Conservation (phyloP, 2,888 invertebrate genomes). For the Spicauda simplicius region DNA sequence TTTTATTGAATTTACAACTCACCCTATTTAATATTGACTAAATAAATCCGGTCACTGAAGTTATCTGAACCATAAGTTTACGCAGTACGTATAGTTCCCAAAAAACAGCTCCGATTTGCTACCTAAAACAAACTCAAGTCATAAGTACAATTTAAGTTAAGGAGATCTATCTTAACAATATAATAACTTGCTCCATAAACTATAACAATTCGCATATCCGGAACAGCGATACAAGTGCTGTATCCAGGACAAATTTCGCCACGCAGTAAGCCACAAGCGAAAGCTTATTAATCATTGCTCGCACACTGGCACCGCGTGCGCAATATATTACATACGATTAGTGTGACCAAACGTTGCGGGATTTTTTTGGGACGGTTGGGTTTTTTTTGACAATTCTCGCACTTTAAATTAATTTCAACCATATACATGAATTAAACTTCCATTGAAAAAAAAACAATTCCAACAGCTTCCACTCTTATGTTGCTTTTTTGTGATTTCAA, state of each 20-base stretch:
- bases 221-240: slow-evolving; percentile 5
- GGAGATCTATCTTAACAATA: not conserved
- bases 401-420: not conserved
- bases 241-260: slow-evolving; percentile 30
- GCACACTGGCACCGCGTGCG: slow-evolving; percentile 50
- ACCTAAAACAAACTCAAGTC: not conserved
- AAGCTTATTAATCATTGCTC: slow-evolving; percentile 53
- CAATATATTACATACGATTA: slow-evolving; percentile 48
- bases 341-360: not conserved
- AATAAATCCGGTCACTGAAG: too few relatives aligned
- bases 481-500: too few relatives aligned
- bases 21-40: too few relatives aligned
- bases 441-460: too few relatives aligned
- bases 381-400: not conserved
- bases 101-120: too few relatives aligned
- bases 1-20: too few relatives aligned
- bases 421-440: too few relatives aligned
- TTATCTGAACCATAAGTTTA: too few relatives aligned
- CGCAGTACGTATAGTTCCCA: too few relatives aligned
- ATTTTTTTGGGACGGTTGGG: not conserved
- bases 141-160: not conserved
- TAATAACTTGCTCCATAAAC: slow-evolving; percentile 2
- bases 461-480: too few relatives aligned
- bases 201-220: slow-evolving; percentile 9
- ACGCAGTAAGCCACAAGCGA: slow-evolving; percentile 44